Evolutionary conservation across 2,113 vertebrate species (phyloP), one percentile per base, ranked within the genome.

Genomic region (Leptodactylus fuscus): DNA sequence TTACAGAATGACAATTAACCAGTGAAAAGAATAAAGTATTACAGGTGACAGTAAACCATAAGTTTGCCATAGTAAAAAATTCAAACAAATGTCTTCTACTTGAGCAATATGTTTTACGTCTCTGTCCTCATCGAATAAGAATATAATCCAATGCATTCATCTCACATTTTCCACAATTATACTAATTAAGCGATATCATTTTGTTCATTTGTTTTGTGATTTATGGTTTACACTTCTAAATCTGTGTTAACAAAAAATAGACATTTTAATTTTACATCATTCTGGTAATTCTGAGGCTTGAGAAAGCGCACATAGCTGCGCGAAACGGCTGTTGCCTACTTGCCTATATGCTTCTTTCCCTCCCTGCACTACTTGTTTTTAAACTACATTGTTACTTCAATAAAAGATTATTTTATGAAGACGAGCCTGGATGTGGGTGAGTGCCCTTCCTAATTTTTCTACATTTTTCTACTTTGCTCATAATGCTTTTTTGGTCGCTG

Each of bases 171-270:
- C 13, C 5, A 67, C 60, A 85, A 85, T 85, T 85, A 77, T 32
- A 74, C 81, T 46, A 83, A 83, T 83, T 83, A 74, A 73, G 53
- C 22, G 75, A 46, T 74, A 74, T 83, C 2, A 83, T 74, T 82
- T 58, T 83, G 51, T 76, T 83, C 44, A 85, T 85, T 77, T 78
- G 32, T 65, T 85, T 85, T 51, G 29, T 77, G 73, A 85, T 77
- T 85, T 85, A 85, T 78, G 73, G 78, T 85, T 78, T 85, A 85
- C 76, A 55, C 46, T 76, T 85, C 48, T n/a, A 77, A 44, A 85
- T 51, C 46, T 83, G 41, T 46, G 53, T 62, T 34, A 67, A 34
- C 16, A 22, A 77, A 78, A 85, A 77, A 67, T 78, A 38, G 82
- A 46, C 82, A 20, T 85, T 77, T 84, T 65, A 84, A 77, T 77